Evolutionary conservation across 2,797 vertebrate species (phyloP).

Genomic region (Agapornis canus): DNA sequence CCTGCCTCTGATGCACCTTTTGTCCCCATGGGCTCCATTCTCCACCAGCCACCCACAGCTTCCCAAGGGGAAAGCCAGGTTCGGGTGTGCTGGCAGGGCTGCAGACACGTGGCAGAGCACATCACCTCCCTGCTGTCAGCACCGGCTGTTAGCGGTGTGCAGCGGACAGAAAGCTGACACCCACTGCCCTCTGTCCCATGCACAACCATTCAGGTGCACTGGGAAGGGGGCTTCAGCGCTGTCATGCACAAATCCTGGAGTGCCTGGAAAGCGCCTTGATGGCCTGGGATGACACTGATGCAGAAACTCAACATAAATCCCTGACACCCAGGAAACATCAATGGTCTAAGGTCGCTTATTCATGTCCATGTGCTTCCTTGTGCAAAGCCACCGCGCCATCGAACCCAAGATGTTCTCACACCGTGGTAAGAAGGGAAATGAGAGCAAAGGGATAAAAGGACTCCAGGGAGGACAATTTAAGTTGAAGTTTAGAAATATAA

Average conservation of each 20-base stretch:
- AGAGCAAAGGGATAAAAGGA: neutral
- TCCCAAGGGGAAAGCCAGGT: neutral
- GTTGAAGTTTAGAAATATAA: neutral
- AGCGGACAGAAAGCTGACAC: neutral
- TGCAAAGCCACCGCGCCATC: neutral
- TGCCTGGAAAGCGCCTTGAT: neutral
- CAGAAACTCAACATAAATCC: neutral
- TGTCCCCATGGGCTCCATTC: neutral
- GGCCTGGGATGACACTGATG: accelerated
- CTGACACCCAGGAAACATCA: neutral
- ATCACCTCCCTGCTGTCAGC: no score
- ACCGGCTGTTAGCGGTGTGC: accelerated
- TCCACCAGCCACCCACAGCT: neutral
- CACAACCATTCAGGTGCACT: accelerated
- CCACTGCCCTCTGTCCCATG: neutral
- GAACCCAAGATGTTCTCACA: neutral
- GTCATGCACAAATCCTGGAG: neutral
- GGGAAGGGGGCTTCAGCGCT: neutral
- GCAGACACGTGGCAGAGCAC: accelerated
- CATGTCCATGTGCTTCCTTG: neutral
- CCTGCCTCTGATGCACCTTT: accelerated
- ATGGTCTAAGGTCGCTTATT: neutral
- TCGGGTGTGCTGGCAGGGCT: neutral
- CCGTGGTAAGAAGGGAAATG: neutral
- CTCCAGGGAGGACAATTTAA: neutral